Percentiles rank a stretch among this genome's conserved stretches.
Conservation (phyloP, 2,797 vertebrate species). For the Sebastes steindachneri region DNA sequence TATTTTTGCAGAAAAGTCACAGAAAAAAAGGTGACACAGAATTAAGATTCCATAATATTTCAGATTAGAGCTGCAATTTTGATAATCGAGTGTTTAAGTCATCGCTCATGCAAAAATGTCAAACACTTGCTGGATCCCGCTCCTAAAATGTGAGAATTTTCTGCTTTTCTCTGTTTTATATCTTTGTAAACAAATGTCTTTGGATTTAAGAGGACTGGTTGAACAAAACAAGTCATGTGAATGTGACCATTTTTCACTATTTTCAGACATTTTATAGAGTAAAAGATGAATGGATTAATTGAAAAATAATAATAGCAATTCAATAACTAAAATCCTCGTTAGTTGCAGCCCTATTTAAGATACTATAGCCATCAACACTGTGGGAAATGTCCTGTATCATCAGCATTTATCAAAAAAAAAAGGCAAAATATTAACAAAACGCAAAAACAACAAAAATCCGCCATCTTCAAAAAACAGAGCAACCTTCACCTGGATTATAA, state of each 20-base stretch:
- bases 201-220: accelerated
- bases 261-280: not conserved
- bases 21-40: not conserved
- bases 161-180: not conserved
- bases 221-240: not conserved
- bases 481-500: constrained; percentile 27
- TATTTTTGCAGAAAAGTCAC: not conserved
- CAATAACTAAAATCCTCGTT: not conserved
- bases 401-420: not conserved
- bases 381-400: not conserved
- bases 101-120: not conserved
- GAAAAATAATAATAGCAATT: not conserved
- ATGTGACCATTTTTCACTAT: not conserved
- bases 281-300: not conserved
- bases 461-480: not conserved
- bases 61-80: not conserved
- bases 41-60: not conserved
- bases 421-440: not conserved
- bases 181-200: not conserved
- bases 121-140: not conserved
- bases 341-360: not conserved
- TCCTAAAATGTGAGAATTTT: not conserved
- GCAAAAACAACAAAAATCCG: not conserved
- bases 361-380: not conserved
- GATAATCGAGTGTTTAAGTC: not conserved